Evolutionary conservation across 2,888 invertebrate genomes (phyloP).

Genomic region (Caprella mutica): DNA sequence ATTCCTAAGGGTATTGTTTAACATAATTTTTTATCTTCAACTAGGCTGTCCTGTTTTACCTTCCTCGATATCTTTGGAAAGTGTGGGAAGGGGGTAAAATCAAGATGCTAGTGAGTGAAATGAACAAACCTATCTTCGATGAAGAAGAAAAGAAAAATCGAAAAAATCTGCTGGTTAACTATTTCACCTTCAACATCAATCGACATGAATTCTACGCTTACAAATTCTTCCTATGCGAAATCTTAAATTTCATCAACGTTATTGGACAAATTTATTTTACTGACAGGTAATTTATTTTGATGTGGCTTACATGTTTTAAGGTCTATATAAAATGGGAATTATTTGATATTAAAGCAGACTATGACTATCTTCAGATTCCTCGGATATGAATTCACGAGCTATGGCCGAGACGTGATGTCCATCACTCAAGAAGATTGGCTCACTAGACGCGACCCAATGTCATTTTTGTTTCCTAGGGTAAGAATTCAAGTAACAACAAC

Average conservation of each 20-base stretch:
- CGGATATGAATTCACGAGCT: conserved; percentile 56
- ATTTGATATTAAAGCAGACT: too few relatives aligned
- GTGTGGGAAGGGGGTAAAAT: conserved; percentile 57
- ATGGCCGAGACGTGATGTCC: conserved; percentile 57
- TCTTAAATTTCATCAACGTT: conserved; percentile 60
- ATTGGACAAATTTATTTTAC: conserved; percentile 38
- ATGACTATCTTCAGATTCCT: conserved; percentile 49
- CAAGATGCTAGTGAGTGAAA: conserved; percentile 50
- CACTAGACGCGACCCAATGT: conserved; percentile 55
- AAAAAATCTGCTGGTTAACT: conserved; percentile 49
- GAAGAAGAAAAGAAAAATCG: conserved; percentile 49
- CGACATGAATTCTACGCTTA: conserved; percentile 54
- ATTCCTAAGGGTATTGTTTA: conserved; percentile 84
- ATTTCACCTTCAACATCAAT: conserved; percentile 49
- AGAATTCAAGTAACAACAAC: too few relatives aligned
- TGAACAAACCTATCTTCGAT: conserved; percentile 49
- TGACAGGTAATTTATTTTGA: conserved; percentile 30
- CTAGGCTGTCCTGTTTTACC: conserved; percentile 57
- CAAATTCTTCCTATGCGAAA: conserved; percentile 58
- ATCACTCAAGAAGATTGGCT: conserved; percentile 58
- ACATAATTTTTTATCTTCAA: conserved; percentile 71
- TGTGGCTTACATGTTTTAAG: too few relatives aligned
- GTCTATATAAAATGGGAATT: too few relatives aligned
- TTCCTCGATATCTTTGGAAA: conserved; percentile 60
- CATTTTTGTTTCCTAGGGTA: conserved; percentile 62